Percentiles rank a stretch among this genome's conserved stretches.
Evolutionary conservation across 2,113 vertebrate genomes (phyloP).

Genomic region (Nipponia nippon): DNA sequence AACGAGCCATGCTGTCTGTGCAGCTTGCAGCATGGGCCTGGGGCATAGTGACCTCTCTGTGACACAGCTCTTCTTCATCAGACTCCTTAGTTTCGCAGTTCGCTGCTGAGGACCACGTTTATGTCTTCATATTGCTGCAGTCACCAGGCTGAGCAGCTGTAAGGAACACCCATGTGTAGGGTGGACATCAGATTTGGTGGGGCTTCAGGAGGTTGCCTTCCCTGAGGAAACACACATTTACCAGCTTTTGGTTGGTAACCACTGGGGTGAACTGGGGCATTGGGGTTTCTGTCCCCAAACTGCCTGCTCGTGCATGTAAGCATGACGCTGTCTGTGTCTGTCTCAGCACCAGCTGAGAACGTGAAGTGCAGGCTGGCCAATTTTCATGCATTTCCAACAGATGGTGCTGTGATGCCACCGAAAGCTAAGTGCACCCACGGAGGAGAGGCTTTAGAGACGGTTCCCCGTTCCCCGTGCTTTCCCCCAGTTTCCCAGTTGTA

Average conservation of each 20-base stretch:
- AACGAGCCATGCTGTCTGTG: neutral
- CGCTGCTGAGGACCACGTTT: neutral
- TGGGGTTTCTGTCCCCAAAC: fast-evolving
- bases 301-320: fast-evolving
- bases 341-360: neutral
- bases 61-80: neutral
- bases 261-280: fast-evolving
- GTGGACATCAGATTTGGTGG: too few species aligned
- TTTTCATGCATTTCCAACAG: neutral
- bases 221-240: fast-evolving
- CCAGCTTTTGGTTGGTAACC: neutral
- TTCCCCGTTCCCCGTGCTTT: neutral
- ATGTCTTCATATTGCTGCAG: neutral
- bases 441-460: fast-evolving
- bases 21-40: fast-evolving
- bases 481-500: neutral
- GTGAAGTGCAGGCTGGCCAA: neutral
- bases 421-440: fast-evolving
- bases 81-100: neutral
- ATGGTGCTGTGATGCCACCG: neutral
- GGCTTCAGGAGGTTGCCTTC: neutral
- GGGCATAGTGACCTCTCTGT: neutral
- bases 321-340: fast-evolving
- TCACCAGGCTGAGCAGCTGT: neutral
- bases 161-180: neutral